Evolutionary conservation across 2,113 vertebrate genomes (phyloP).

Genomic region (Equus przewalskii): DNA sequence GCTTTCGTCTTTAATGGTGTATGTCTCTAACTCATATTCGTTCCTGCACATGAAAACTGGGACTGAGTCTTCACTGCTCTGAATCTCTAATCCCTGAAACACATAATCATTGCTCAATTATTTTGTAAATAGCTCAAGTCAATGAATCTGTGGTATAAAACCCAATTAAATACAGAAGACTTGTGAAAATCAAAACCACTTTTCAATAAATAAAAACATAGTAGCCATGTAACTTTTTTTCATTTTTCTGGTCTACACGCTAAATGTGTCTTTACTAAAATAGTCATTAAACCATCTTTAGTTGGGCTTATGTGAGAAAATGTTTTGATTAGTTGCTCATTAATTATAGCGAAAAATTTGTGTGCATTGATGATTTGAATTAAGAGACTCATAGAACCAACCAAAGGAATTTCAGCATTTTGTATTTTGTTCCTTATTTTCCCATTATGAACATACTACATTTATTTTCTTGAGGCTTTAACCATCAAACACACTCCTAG

Average conservation of each 20-base stretch:
- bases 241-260: neutral
- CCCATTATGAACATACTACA: neutral
- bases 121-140: neutral
- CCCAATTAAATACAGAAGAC: neutral
- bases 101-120: neutral
- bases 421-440: neutral
- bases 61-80: neutral
- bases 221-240: neutral
- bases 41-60: rapidly evolving
- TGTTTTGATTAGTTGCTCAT: neutral
- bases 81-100: neutral
- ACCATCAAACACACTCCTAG: neutral
- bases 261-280: neutral
- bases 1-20: neutral
- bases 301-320: neutral
- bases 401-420: neutral
- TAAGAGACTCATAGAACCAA: neutral
- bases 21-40: neutral
- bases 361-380: neutral
- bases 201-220: neutral
- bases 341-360: neutral
- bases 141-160: neutral
- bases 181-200: neutral
- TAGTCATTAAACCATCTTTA: neutral
- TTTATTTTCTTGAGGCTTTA: neutral